A percentile compares a stretch with the other conserved stretches of the same genome.
phyloP scores from a whole-genome alignment of 2,113 vertebrate genomes.

The Platycercus adscitus region DNA sequence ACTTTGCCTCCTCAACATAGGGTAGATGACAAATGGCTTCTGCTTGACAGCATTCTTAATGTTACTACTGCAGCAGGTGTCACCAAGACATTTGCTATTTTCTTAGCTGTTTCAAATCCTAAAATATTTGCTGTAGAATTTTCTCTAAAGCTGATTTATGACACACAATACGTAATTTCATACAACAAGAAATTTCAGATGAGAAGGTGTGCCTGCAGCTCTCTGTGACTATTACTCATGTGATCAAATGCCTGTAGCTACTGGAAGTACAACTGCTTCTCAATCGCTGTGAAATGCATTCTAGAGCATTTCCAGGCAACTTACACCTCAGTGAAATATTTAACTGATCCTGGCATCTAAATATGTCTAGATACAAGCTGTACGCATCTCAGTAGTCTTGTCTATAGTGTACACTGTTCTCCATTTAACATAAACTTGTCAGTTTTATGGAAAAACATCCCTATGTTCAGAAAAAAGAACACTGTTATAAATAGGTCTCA shows the following conservation, averaged over 20 bases:
- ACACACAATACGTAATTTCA: neutral
- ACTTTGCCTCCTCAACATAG: neutral
- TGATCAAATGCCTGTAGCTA: neutral
- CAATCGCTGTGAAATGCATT: neutral
- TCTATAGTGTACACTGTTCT: neutral
- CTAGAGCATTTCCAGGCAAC: neutral
- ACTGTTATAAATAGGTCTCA: neutral
- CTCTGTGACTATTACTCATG: neutral
- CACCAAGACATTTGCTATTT: neutral
- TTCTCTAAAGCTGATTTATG: neutral
- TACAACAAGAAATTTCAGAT: neutral
- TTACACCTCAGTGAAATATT: neutral
- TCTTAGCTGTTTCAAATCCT: neutral
- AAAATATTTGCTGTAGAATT: conserved; percentile 1
- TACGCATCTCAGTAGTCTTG: neutral
- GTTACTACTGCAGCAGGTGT: neutral
- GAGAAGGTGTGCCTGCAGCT: neutral
- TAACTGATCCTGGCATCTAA: neutral
- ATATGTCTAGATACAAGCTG: neutral
- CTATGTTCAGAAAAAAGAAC: neutral
- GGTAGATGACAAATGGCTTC: neutral
- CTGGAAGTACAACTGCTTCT: neutral
- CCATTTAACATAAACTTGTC: neutral
- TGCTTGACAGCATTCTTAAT: neutral
- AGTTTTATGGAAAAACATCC: neutral